Percentiles rank a stretch among this genome's conserved stretches.
These are phyloP conservation scores for Channallabes apus DNA, from an alignment of 2,797 vertebrate species.

Conservation along the genomic window DNA sequence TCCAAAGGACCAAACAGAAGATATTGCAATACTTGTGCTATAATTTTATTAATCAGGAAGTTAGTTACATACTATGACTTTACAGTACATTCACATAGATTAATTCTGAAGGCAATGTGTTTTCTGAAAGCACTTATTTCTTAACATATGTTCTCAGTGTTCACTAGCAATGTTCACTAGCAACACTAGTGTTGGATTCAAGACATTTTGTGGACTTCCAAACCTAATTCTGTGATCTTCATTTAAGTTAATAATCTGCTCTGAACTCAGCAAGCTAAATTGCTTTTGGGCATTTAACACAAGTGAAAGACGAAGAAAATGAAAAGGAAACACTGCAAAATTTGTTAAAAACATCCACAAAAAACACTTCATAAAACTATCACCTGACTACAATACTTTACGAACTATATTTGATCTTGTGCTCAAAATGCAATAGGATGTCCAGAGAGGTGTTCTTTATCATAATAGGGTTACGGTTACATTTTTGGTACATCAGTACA, in stretches of 20 bases:
- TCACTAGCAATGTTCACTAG: too few species aligned
- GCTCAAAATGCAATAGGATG: conserved; percentile 44
- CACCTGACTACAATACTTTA: conserved; percentile 42
- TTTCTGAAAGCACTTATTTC: not conserved
- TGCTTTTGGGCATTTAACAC: not conserved
- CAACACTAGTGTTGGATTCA: not conserved
- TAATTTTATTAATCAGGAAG: conserved; percentile 24
- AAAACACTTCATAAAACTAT: conserved; percentile 26
- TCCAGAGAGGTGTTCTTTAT: conserved; percentile 1
- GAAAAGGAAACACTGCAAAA: conserved; percentile 26
- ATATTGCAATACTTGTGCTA: not conserved
- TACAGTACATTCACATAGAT: conserved; percentile 4
- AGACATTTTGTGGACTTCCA: not conserved
- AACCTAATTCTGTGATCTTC: not conserved
- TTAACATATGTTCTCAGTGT: not conserved
- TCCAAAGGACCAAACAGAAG: not conserved
- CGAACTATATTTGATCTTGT: conserved; percentile 56
- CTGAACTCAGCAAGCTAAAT: conserved; percentile 7
- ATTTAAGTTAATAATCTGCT: not conserved
- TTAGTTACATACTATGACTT: conserved; percentile 4
- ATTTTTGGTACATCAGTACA: conserved; percentile 37
- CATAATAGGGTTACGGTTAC: not conserved
- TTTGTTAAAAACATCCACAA: conserved; percentile 18
- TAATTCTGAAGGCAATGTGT: not conserved
- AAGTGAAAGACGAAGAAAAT: not conserved